These are phyloP conservation scores for Steinernema scapterisci DNA, from an alignment of 2,888 invertebrate species.

Conservation along the genomic window DNA sequence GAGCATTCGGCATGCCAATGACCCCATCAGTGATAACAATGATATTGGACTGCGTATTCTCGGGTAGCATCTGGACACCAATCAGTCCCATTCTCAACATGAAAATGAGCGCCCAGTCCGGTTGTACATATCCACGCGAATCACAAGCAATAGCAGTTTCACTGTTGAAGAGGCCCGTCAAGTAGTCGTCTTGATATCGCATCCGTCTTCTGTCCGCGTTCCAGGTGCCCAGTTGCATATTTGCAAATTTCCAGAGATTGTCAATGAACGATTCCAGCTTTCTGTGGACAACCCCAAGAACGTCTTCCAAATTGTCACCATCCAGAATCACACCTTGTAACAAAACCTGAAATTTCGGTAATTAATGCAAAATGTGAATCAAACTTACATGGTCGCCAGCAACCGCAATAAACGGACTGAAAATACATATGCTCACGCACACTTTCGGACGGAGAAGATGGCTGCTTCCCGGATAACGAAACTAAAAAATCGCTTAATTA, in stretches of 20 bases:
- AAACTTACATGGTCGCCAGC: slow-evolving; percentile 74
- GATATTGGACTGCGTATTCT: slow-evolving; percentile 74
- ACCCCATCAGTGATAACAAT: slow-evolving; percentile 77
- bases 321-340: slow-evolving; percentile 74
- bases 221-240: slow-evolving; percentile 54
- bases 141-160: neutral
- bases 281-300: slow-evolving; percentile 73
- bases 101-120: slow-evolving; percentile 74
- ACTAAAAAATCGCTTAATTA: slow-evolving; percentile 74
- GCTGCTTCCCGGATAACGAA: slow-evolving; percentile 76
- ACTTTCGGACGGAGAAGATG: slow-evolving; percentile 74
- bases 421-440: slow-evolving; percentile 79
- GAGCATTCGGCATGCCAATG: slow-evolving; percentile 75
- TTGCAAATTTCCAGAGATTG: slow-evolving; percentile 50
- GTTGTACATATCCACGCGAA: slow-evolving; percentile 41
- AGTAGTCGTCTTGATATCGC: slow-evolving; percentile 27
- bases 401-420: slow-evolving; percentile 76
- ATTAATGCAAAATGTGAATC: neutral
- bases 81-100: slow-evolving; percentile 80
- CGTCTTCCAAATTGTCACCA: slow-evolving; percentile 73
- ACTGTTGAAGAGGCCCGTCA: slow-evolving; percentile 29
- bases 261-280: slow-evolving; percentile 70
- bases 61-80: slow-evolving; percentile 78
- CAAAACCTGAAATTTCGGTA: slow-evolving; percentile 47
- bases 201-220: slow-evolving; percentile 33